phyloP scores from a whole-genome alignment of 2,888 invertebrate genomes.

The Hipparchia sbordonii region DNA sequence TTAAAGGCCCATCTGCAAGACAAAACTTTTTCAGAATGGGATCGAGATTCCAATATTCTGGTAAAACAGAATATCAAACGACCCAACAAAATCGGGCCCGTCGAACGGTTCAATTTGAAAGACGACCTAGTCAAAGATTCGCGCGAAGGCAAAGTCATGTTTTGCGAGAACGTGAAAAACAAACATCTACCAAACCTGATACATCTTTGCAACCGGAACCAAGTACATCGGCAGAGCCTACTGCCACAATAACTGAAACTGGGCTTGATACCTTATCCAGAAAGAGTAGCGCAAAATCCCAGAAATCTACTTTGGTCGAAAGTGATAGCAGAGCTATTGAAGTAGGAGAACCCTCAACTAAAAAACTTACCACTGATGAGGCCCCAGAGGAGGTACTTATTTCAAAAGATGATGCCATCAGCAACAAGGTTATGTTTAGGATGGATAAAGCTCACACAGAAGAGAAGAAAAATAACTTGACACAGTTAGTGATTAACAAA shows the following conservation, averaged over 20 bases:
- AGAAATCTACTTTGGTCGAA: constrained; percentile 75
- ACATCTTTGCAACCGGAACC: constrained; percentile 56
- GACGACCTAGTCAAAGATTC: constrained; percentile 97
- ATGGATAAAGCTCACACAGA: constrained; percentile 65
- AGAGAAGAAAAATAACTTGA: constrained; percentile 73
- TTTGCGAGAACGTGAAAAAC: constrained; percentile 89
- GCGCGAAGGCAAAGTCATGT: constrained; percentile 96
- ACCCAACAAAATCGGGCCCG: constrained; percentile 95
- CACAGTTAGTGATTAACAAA: constrained; percentile 71
- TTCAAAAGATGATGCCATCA: constrained; percentile 77
- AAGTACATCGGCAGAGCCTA: constrained; percentile 59
- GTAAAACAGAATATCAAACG: constrained; percentile 98
- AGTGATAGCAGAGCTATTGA: constrained; percentile 56
- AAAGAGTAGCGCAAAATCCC: constrained; percentile 82
- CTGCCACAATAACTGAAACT: constrained; percentile 50
- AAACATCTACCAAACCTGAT: constrained; percentile 66
- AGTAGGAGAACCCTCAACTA: constrained; percentile 66
- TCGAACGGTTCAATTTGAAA: constrained; percentile 97
- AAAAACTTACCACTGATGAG: constrained; percentile 70
- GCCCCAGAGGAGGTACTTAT: constrained; percentile 64
- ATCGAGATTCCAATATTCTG: constrained; percentile 96
- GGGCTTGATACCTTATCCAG: constrained; percentile 68
- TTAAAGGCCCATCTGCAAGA: constrained; percentile 93
- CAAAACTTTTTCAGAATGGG: constrained; percentile 99
- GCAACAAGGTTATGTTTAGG: constrained; percentile 75